A percentile compares a stretch with the other conserved stretches of the same genome.
Evolutionary conservation across 2,888 invertebrate genomes (phyloP).

Genomic region (Plemyria rubiginata): DNA sequence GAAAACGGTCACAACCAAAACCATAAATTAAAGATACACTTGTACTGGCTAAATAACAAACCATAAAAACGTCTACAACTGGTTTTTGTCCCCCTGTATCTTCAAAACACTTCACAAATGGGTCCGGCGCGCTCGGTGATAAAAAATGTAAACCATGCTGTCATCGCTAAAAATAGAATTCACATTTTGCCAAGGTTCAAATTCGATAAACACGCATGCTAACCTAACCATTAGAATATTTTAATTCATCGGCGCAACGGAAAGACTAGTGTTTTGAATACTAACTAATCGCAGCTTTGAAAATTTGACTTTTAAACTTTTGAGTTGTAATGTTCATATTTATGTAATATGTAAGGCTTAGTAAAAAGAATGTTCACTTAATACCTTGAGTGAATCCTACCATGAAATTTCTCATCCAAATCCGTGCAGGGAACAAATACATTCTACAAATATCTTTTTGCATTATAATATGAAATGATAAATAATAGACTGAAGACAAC

Average conservation of each 20-base stretch:
- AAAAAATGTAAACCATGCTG: slow-evolving; percentile 53
- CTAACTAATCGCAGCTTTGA: slow-evolving; percentile 1
- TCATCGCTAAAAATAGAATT: slow-evolving; percentile 61
- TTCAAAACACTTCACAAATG: slow-evolving; percentile 44
- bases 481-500: no score
- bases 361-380: no score
- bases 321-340: no score
- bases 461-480: no score
- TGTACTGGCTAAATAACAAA: slow-evolving; percentile 19
- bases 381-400: no score
- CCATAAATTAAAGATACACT: slow-evolving; percentile 9
- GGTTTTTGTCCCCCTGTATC: slow-evolving; percentile 31
- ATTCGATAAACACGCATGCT: slow-evolving; percentile 29
- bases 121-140: slow-evolving; percentile 27
- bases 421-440: no score
- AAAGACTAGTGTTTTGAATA: slow-evolving; percentile 7
- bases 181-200: slow-evolving; percentile 45
- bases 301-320: no score
- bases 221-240: slow-evolving; percentile 32
- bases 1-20: slow-evolving; percentile 6
- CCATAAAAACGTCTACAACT: slow-evolving; percentile 25
- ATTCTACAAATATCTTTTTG: no score
- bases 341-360: no score
- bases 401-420: no score
- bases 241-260: slow-evolving; percentile 15